phyloP scores from a whole-genome alignment of 1,140 invertebrate genomes.

The Anastatus disparis region DNA sequence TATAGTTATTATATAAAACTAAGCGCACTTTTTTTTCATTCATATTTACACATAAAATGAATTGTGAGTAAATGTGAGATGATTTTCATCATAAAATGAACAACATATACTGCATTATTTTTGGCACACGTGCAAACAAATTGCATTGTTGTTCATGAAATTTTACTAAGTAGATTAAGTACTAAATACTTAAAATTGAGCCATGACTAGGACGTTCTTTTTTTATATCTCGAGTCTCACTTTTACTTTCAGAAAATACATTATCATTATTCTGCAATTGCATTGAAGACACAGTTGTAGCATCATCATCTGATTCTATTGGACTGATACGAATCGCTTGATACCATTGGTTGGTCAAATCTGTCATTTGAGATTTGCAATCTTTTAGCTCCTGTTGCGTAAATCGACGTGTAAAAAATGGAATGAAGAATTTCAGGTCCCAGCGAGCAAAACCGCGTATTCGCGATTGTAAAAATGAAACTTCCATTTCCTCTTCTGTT shows the following conservation, averaged over 20 bases:
- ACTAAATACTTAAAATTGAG: conserved; percentile 63
- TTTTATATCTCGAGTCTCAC: conserved; percentile 43
- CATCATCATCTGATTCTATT: conserved; percentile 75
- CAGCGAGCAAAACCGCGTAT: conserved; percentile 87
- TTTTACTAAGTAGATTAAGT: conserved; percentile 9
- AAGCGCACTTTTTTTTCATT: not conserved
- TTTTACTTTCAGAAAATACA: conserved; percentile 45
- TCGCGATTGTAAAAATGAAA: conserved; percentile 74
- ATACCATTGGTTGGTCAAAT: conserved; percentile 96
- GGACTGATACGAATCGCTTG: conserved; percentile 89
- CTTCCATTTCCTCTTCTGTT: conserved; percentile 94
- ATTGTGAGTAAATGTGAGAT: not conserved
- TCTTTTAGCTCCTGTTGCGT: conserved; percentile 95
- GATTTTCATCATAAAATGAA: not conserved
- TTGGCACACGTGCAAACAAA: conserved; percentile 21
- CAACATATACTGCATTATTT: not conserved
- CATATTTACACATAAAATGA: not conserved
- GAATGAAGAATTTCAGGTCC: conserved; percentile 93
- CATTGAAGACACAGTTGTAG: conserved; percentile 57
- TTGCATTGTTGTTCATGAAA: not conserved
- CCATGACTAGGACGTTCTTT: conserved; percentile 60
- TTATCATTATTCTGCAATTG: conserved; percentile 57
- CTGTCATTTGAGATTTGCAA: conserved; percentile 95
- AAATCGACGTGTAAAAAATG: conserved; percentile 94
- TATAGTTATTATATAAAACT: conserved; percentile 7